A percentile compares a stretch with the other conserved stretches of the same genome.
Conservation (phyloP, 1,140 invertebrate genomes). For the Pteromalus puparum region DNA sequence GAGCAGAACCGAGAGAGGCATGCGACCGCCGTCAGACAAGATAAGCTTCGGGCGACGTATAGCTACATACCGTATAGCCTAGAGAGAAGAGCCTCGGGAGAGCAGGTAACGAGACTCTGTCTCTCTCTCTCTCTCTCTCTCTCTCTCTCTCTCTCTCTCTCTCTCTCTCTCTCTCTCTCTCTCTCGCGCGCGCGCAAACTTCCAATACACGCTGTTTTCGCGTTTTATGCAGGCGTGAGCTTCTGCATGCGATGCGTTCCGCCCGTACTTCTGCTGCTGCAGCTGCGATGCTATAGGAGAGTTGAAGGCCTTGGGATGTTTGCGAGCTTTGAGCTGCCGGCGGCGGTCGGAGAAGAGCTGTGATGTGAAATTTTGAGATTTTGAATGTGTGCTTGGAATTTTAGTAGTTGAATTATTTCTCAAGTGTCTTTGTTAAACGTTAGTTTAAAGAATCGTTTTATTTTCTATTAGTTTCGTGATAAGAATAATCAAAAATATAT, state of each 20-base stretch:
- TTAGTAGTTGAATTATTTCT: no score
- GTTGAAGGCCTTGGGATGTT: background rate
- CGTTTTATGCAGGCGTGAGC: slow-evolving; percentile 11
- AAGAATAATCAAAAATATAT: no score
- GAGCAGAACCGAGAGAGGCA: slow-evolving; percentile 39
- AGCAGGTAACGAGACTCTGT: slow-evolving; percentile 56
- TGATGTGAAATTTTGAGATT: no score
- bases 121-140: no score
- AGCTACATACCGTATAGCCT: slow-evolving; percentile 60
- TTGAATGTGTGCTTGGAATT: no score
- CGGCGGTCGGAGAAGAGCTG: no score
- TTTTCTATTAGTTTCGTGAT: no score
- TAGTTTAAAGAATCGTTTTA: no score
- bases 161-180: no score
- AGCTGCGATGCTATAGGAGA: background rate
- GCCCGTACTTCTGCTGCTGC: background rate
- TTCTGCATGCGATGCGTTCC: background rate
- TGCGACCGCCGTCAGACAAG: slow-evolving; percentile 68
- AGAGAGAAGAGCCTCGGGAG: slow-evolving; percentile 41
- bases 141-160: no score
- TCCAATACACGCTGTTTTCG: slow-evolving; percentile 24
- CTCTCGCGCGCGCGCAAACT: slow-evolving; percentile 10
- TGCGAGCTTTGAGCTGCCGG: background rate
- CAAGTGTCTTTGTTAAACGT: no score
- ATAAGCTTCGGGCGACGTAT: slow-evolving; percentile 64